Percentiles rank a stretch among this genome's conserved stretches.
These are phyloP conservation scores for Oreonectes daqikongensis DNA, from an alignment of 2,797 vertebrate species.

Conservation along the genomic window DNA sequence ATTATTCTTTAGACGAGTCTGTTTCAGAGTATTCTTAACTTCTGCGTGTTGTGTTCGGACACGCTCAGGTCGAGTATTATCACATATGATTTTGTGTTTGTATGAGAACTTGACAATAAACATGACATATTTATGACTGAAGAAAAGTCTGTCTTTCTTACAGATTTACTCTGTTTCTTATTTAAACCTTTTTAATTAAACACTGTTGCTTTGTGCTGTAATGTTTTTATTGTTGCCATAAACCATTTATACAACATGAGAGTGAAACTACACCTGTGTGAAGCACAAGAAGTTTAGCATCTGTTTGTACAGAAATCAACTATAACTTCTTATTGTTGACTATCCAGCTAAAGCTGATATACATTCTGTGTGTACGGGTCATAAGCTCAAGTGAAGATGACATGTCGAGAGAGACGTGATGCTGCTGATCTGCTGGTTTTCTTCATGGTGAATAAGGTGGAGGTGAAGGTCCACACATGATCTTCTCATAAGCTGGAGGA, in stretches of 20 bases:
- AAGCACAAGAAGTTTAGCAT: too few relatives aligned
- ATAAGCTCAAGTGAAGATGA: not conserved
- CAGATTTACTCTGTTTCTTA: too few relatives aligned
- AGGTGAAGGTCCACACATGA: slow-evolving; percentile 76
- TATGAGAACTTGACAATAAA: slow-evolving; percentile 37
- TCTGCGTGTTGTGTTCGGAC: slow-evolving; percentile 41
- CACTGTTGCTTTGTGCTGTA: slow-evolving; percentile 65
- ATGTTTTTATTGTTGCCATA: slow-evolving; percentile 47
- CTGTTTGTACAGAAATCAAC: too few relatives aligned
- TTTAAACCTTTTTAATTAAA: slow-evolving; percentile 83
- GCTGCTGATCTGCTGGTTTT: not conserved
- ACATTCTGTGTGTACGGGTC: not conserved
- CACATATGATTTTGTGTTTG: slow-evolving; percentile 10
- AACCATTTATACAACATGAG: not conserved
- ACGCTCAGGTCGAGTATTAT: not conserved
- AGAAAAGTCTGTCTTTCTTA: slow-evolving; percentile 67
- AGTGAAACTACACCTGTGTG: not conserved
- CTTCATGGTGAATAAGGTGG: slow-evolving; percentile 90
- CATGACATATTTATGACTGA: slow-evolving; percentile 62
- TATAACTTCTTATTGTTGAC: too few relatives aligned
- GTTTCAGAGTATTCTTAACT: slow-evolving; percentile 41
- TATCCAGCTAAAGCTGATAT: not conserved
- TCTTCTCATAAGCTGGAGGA: slow-evolving; percentile 92
- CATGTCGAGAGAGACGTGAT: too few relatives aligned
- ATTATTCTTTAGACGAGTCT: slow-evolving; percentile 56